These are phyloP conservation scores for Rhopalosiphum maidis DNA, from an alignment of 1,140 invertebrate genomes.

Conservation along the genomic window DNA sequence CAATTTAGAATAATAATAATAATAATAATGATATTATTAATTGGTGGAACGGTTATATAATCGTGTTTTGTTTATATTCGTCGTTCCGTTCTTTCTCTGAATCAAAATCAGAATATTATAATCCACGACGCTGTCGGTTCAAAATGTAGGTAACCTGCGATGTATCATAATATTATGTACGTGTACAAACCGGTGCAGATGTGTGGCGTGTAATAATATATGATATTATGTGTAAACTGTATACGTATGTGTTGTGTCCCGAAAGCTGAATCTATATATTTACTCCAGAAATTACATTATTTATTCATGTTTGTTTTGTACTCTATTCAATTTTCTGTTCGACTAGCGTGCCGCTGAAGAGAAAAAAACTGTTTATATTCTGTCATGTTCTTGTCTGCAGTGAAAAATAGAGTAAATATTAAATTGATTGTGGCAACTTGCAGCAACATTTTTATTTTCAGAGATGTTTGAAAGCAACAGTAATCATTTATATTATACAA, in stretches of 20 bases:
- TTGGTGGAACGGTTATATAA: background rate
- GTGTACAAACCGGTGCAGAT: background rate
- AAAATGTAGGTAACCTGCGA: background rate
- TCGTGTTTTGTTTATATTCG: background rate
- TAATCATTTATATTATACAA: background rate
- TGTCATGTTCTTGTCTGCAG: conserved; percentile 15
- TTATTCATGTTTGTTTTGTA: conserved; percentile 12
- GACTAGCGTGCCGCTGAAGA: background rate
- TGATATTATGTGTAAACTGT: background rate
- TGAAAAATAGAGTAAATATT: background rate
- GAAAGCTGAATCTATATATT: background rate
- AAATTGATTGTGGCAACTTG: background rate
- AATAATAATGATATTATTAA: background rate
- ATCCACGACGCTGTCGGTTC: background rate
- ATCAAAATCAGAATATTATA: background rate
- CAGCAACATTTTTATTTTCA: background rate
- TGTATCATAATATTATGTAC: background rate
- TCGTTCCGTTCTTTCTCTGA: too few species aligned
- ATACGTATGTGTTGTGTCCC: background rate
- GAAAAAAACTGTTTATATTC: background rate
- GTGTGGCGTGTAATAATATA: background rate
- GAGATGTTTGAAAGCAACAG: background rate
- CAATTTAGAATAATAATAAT: background rate
- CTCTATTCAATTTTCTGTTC: background rate
- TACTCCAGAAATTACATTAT: background rate